Evolutionary conservation across 2,113 vertebrate genomes (phyloP).

Genomic region (Hemibates koningsi): DNA sequence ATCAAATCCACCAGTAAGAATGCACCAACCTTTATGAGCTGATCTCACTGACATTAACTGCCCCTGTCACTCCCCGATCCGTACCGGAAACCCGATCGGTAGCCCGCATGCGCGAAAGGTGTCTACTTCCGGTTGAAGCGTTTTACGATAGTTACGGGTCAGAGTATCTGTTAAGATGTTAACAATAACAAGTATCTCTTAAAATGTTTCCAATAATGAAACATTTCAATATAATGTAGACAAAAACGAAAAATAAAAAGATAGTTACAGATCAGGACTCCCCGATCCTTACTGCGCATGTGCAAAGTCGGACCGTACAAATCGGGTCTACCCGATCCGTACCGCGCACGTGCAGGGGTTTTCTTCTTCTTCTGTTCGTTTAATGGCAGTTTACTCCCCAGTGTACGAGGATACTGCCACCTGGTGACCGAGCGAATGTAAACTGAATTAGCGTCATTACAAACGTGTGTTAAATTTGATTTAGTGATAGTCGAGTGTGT

Average conservation of each 20-base stretch:
- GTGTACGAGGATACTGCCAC: too few species aligned
- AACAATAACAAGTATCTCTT: neutral
- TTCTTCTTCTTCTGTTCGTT: too few species aligned
- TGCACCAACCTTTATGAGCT: fast-evolving
- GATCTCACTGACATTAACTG: neutral
- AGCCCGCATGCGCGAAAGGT: fast-evolving
- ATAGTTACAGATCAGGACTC: fast-evolving
- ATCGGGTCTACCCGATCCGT: fast-evolving
- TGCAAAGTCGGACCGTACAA: too few species aligned
- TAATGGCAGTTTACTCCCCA: too few species aligned
- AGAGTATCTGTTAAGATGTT: neutral
- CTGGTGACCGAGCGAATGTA: too few species aligned
- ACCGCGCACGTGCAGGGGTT: too few species aligned
- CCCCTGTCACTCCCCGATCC: fast-evolving
- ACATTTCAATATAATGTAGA: neutral
- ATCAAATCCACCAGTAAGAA: neutral
- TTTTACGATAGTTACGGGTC: neutral
- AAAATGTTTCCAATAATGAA: neutral
- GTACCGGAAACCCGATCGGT: fast-evolving
- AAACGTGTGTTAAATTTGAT: too few species aligned
- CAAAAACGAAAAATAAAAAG: neutral
- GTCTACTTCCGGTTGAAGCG: neutral
- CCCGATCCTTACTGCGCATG: fast-evolving
- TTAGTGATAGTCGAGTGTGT: too few species aligned
- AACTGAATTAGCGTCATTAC: fast-evolving